Evolutionary conservation across 2,888 invertebrate species (phyloP), one percentile per base, ranked within the genome.

Genomic region (Dryobota labecula): DNA sequence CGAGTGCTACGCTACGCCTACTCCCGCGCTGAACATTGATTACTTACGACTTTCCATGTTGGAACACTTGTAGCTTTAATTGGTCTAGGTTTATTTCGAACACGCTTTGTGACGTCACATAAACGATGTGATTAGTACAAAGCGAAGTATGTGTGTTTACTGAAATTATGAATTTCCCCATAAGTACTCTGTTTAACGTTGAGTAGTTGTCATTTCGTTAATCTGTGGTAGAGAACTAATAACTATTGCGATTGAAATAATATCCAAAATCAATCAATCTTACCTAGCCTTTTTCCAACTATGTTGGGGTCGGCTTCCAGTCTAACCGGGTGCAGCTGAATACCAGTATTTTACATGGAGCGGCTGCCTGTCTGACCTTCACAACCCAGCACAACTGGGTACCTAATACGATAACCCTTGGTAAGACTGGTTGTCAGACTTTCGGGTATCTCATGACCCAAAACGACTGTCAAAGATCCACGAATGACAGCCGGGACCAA

Each of bases 11-110:
- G 72, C 27, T 57, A 68, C 84, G 62, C 75, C 65, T 41, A 78
- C 51, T 67, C 70, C 58, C 30, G 68, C 49, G 58, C 30, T 27
- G 65, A 65, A 80, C 71, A 70, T 47, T 70, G 57, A 58, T 49
- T 73, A 68, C 67, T 62, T 61, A 64, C 54, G 60, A 67, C 56
- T 66, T 47, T 73, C 64, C 76, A 78, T 72, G 75, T 70, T 73
- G 61, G 51, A 49, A 80, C 72, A 80, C 78, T 78, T 78, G 83
- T 81, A 76, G 64, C 72, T 70, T 80, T 83, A 83, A 85, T 84
- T 84, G 71, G 76, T 75, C 58, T 73, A 49, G 60, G 63, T 75
- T 78, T 76, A 76, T 64, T 73, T 69, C 49, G 49, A 73, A 65
- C 33, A 58, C 47, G 33, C 45, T 68, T 68, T 69, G 60, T 62